Conservation (phyloP, 2,888 invertebrate genomes). For the Sympetrum striolatum region DNA sequence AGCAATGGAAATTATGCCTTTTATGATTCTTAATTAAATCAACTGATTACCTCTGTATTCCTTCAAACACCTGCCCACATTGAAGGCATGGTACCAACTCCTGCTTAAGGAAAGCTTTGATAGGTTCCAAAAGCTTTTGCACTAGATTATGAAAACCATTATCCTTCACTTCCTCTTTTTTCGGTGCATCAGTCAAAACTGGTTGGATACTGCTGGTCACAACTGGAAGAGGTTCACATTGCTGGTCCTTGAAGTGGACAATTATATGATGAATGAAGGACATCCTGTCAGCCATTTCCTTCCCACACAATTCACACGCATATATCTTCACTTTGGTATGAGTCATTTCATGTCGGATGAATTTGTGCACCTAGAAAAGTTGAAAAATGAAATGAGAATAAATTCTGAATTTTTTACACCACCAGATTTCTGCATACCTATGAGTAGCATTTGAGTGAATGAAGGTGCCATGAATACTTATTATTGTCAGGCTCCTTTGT, state of each 20-base stretch:
- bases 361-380: neutral
- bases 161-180: neutral
- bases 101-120: neutral
- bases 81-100: neutral
- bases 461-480: no score
- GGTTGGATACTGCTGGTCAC: no score
- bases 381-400: neutral
- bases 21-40: neutral
- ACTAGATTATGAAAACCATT: neutral
- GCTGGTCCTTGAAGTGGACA: neutral
- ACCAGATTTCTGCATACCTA: no score
- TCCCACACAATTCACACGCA: neutral
- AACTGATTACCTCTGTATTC: neutral
- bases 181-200: neutral
- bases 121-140: neutral
- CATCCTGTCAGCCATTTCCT: conserved; percentile 18
- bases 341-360: neutral
- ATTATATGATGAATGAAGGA: conserved; percentile 5
- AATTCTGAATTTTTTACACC: no score
- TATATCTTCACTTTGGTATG: conserved; percentile 19
- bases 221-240: neutral
- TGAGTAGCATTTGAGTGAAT: no score
- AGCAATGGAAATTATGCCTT: no score
- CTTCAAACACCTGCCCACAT: conserved; percentile 16
- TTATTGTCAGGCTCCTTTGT: no score